phyloP scores from a whole-genome alignment of 2,113 vertebrate species.

The Phaethornis superciliosus region DNA sequence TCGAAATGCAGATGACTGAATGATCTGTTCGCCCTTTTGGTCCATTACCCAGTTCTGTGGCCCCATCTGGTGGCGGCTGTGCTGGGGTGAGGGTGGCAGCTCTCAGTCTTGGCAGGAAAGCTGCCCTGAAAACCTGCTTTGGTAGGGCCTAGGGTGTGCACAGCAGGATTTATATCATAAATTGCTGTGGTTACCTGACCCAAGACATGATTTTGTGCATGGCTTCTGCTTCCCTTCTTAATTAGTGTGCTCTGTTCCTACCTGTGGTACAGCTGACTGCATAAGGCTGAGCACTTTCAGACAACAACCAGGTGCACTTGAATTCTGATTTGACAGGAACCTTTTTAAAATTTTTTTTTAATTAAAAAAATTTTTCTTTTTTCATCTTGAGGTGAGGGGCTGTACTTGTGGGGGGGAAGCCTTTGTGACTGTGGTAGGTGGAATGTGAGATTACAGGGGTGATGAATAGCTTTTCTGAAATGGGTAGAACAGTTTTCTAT shows the following conservation, averaged over 20 bases:
- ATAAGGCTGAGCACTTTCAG: not conserved
- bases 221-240: not conserved
- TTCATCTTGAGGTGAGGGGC: not conserved
- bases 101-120: not conserved
- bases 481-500: not conserved
- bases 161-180: not conserved
- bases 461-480: not conserved
- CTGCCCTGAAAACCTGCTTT: not conserved
- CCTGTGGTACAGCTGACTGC: not conserved
- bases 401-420: not conserved
- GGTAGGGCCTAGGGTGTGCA: not conserved
- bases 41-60: not conserved
- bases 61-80: not conserved
- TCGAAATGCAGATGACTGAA: not conserved
- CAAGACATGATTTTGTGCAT: not conserved
- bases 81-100: not conserved
- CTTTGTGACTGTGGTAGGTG: not conserved
- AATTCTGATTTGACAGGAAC: not conserved
- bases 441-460: constrained; percentile 3
- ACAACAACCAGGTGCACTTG: not conserved
- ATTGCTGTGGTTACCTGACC: not conserved
- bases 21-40: not conserved
- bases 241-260: not conserved
- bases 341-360: not conserved
- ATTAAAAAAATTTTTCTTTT: not conserved